A percentile compares a stretch with the other conserved stretches of the same genome.
These are phyloP conservation scores for Grapholita molesta DNA, from an alignment of 1,140 invertebrate species.

Conservation along the genomic window DNA sequence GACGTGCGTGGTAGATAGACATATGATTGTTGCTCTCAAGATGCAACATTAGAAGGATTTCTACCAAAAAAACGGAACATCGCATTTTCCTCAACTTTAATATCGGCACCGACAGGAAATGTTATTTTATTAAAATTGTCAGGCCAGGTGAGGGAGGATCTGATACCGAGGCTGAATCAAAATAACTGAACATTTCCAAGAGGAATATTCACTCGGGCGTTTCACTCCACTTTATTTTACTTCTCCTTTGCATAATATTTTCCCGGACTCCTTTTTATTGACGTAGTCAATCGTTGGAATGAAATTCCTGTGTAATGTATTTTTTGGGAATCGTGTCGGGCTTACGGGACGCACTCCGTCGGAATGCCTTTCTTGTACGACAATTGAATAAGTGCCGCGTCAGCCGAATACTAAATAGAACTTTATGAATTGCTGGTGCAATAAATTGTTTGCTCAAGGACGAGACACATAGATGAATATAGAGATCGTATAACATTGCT, in stretches of 20 bases:
- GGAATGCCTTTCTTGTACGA: not conserved
- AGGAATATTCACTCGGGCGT: slow-evolving; percentile 30
- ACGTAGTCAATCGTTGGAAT: slow-evolving; percentile 52
- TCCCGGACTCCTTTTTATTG: slow-evolving; percentile 36
- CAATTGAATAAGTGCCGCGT: slow-evolving; percentile 10
- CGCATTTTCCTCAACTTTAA: slow-evolving; percentile 33
- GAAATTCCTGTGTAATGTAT: slow-evolving; percentile 22
- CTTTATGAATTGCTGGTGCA: slow-evolving; percentile 4
- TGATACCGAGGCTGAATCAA: slow-evolving; percentile 41
- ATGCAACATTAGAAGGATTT: slow-evolving; percentile 30
- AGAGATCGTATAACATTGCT: not conserved
- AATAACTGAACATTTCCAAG: slow-evolving; percentile 45
- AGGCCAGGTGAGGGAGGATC: slow-evolving; percentile 43
- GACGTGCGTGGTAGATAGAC: too few species aligned
- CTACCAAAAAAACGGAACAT: slow-evolving; percentile 22
- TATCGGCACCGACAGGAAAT: slow-evolving; percentile 38
- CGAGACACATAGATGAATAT: not conserved
- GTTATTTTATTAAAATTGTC: slow-evolving; percentile 63
- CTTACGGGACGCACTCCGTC: not conserved
- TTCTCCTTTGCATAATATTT: slow-evolving; percentile 33
- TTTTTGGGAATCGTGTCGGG: slow-evolving; percentile 13
- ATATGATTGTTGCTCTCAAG: not conserved
- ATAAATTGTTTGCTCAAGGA: not conserved
- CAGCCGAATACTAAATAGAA: slow-evolving; percentile 4
- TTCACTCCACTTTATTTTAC: slow-evolving; percentile 35